Base-by-base conservation (phyloP, 2,888 invertebrate genomes). In the Trichacis sp. region DNA sequence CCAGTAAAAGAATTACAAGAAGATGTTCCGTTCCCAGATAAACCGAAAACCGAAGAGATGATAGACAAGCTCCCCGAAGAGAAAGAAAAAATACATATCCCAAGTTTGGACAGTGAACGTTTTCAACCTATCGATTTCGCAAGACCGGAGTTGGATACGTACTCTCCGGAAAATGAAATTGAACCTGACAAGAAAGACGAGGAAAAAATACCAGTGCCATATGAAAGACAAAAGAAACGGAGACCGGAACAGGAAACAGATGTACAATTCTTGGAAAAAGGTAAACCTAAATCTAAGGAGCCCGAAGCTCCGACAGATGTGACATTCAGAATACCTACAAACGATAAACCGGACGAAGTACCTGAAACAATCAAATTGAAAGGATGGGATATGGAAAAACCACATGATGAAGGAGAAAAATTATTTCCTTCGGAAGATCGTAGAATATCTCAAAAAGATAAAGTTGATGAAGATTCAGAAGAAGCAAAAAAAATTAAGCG, bases 241-340 rank as follows among this genome's bases (percentile, higher is more conserved):
- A 81, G 75, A 42, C 81, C 81, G 11, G 80, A 78, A 29, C 83
- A 82, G 63, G 79, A 81, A 24, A 51, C 70, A 2, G 82, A 83
- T 54, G 72, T 84, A 73, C 70, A 83, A 63, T 78, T 80, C 1
- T 43, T 85, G 43, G 73, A 82, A 62, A 81, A 80, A 65, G 85
- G 86, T 45, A 75, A 76, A 67, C 83, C 85, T 1, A 83, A 85
- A 67, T 82, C 84, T 29, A 73, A 77, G n/a, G 84, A 85, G 68
- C 84, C 85, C 36, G 82, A 84, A 45, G 82, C 85, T 69, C 80
- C 81, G 64, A 82, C 84, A 1, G 86, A 85, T 61, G 75, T 85
- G 8, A 86, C 85, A 69, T 84, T 85, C 20, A 75, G 78, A 68
- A 82, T 82, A 53, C 83, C 83, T 8, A 58, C 65, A 15, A 66